Evolutionary conservation across 2,797 vertebrate species (phyloP).

Genomic region (Neoniphon sammara): DNA sequence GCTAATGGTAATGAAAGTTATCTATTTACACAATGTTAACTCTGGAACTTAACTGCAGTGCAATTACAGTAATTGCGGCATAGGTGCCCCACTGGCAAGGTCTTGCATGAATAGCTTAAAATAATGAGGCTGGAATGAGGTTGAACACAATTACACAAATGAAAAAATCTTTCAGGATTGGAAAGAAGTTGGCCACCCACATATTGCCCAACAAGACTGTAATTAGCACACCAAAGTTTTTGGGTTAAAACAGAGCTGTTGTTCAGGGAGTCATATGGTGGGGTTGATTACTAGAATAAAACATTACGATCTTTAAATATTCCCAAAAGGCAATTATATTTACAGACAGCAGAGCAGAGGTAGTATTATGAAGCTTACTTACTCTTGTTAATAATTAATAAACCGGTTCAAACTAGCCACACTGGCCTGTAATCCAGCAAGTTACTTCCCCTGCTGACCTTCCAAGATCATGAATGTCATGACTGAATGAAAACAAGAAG

Average conservation of each 20-base stretch:
- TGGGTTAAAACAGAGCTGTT: constrained; percentile 4
- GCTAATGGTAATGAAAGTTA: constrained; percentile 2
- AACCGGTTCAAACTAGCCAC: too few species aligned
- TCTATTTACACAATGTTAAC: constrained; percentile 40
- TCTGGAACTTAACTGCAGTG: constrained; percentile 41
- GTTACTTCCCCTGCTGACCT: too few species aligned
- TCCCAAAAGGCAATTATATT: neutral
- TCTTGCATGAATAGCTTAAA: constrained; percentile 16
- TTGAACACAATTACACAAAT: constrained; percentile 51
- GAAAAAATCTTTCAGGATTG: constrained; percentile 12
- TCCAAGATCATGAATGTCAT: too few species aligned
- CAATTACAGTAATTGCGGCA: constrained; percentile 55
- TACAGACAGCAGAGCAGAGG: too few species aligned
- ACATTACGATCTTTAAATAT: neutral
- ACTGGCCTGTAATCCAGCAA: too few species aligned
- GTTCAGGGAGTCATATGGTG: constrained; percentile 3
- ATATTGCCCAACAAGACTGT: constrained; percentile 21
- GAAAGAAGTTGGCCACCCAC: constrained; percentile 1
- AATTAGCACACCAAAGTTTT: neutral
- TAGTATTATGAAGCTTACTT: too few species aligned
- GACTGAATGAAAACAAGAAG: too few species aligned
- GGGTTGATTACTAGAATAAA: neutral
- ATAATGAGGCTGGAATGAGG: constrained; percentile 47
- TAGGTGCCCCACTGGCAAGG: constrained; percentile 32
- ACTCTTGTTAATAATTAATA: too few species aligned